Evolutionary conservation across 2,888 invertebrate genomes (phyloP).

Genomic region (Cyrtodaria siliqua): DNA sequence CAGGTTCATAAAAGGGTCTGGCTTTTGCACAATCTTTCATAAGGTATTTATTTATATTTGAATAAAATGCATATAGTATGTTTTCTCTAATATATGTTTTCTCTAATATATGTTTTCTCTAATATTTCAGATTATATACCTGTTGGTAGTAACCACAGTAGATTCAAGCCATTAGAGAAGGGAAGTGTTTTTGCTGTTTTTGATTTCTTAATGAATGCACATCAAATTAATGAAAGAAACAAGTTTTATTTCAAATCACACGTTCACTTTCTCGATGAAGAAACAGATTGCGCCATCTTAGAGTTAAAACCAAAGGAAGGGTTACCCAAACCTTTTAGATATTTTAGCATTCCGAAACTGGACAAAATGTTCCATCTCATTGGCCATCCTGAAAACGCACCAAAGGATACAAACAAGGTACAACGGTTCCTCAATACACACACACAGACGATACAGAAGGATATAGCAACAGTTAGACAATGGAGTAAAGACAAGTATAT

Average conservation of each 20-base stretch:
- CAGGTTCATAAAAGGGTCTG: too few species aligned
- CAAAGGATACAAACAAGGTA: conserved; percentile 17
- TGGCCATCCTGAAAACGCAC: conserved; percentile 36
- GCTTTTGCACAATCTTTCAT: too few species aligned
- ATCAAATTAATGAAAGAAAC: neutral
- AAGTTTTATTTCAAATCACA: conserved; percentile 18
- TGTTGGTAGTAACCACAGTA: neutral
- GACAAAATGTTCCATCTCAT: conserved; percentile 33
- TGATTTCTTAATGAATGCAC: conserved; percentile 2
- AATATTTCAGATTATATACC: neutral
- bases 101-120: too few species aligned
- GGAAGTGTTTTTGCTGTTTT: conserved; percentile 8
- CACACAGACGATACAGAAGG: neutral
- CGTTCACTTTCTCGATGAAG: conserved; percentile 30
- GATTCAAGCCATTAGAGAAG: neutral
- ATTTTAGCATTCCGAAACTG: conserved; percentile 20
- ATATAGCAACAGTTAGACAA: conserved; percentile 26
- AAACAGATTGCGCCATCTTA: conserved; percentile 47
- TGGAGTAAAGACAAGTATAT: conserved; percentile 20
- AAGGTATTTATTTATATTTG: too few species aligned
- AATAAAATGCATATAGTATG: too few species aligned
- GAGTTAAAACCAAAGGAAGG: conserved; percentile 20
- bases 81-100: too few species aligned
- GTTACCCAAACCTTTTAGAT: conserved; percentile 38
- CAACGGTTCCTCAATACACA: conserved; percentile 15